Percentiles rank a stretch among this genome's conserved stretches.
These are phyloP conservation scores for Microplitis mediator DNA, from an alignment of 1,140 invertebrate species.

Conservation along the genomic window DNA sequence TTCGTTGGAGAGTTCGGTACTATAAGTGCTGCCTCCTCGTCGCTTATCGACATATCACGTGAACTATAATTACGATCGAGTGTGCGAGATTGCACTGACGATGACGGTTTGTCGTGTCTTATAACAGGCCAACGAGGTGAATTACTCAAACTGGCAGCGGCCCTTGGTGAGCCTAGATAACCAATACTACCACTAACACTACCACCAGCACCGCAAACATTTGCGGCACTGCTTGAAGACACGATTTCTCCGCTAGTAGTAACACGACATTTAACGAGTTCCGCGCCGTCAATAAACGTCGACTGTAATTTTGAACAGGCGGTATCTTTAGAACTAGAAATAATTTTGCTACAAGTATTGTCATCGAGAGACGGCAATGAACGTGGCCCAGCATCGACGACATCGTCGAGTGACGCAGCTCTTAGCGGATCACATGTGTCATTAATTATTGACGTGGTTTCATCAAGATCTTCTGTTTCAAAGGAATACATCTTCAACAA, in stretches of 20 bases:
- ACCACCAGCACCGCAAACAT: no score
- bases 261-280: constrained; percentile 53
- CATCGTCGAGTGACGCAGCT: constrained; percentile 49
- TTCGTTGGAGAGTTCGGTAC: constrained; percentile 50
- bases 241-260: constrained; percentile 56
- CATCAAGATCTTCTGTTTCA: constrained; percentile 55
- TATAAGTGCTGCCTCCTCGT: constrained; percentile 37
- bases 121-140: constrained; percentile 41
- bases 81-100: constrained; percentile 8
- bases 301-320: constrained; percentile 25
- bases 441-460: constrained; percentile 30
- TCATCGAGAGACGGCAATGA: constrained; percentile 47
- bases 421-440: constrained; percentile 44
- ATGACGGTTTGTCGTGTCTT: constrained; percentile 33
- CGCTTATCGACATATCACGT: constrained; percentile 35
- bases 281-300: constrained; percentile 30
- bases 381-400: constrained; percentile 47
- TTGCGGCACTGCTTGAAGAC: constrained; percentile 37
- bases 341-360: background rate
- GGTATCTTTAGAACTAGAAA: constrained; percentile 11
- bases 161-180: constrained; percentile 43
- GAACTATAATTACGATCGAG: constrained; percentile 6
- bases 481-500: constrained; percentile 58
- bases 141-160: constrained; percentile 47
- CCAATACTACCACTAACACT: constrained; percentile 15